Percentiles rank a stretch among this genome's conserved stretches.
These are phyloP conservation scores for Telmatochromis sp. DNA, from an alignment of 2,113 vertebrate genomes.

Conservation along the genomic window DNA sequence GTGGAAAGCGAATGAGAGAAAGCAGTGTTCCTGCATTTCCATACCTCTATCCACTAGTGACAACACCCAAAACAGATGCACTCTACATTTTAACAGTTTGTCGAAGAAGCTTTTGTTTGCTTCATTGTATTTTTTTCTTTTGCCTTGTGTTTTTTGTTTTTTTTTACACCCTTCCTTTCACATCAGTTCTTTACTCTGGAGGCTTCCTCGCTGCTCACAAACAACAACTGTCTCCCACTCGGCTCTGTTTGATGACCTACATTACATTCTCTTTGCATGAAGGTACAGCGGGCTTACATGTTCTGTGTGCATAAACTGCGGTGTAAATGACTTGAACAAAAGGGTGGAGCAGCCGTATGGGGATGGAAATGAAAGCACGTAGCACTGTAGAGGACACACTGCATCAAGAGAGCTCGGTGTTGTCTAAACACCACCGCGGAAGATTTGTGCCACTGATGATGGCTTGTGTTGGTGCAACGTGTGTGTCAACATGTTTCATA, in stretches of 20 bases:
- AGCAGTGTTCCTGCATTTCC: conserved; percentile 37
- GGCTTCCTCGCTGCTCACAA: conserved; percentile 48
- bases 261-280: conserved; percentile 68
- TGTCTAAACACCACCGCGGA: conserved; percentile 44
- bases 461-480: background rate
- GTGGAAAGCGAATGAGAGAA: conserved; percentile 41
- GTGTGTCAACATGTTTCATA: background rate
- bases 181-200: conserved; percentile 55
- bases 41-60: conserved; percentile 41
- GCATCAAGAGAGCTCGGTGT: conserved; percentile 41
- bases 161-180: conserved; percentile 25
- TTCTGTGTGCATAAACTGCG: conserved; percentile 54
- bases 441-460: conserved; percentile 35
- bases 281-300: conserved; percentile 56
- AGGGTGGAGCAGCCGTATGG: conserved; percentile 31
- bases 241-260: conserved; percentile 69
- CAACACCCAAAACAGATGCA: conserved; percentile 57
- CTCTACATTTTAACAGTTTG: conserved; percentile 66
- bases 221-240: conserved; percentile 57
- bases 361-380: conserved; percentile 49
- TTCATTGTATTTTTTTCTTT: conserved; percentile 42
- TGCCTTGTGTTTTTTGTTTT: background rate
- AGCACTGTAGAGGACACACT: conserved; percentile 17
- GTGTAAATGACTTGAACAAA: conserved; percentile 64
- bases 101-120: conserved; percentile 69